These are phyloP conservation scores for Chaetorhynchus papuensis DNA, from an alignment of 2,113 vertebrate genomes.

Conservation along the genomic window DNA sequence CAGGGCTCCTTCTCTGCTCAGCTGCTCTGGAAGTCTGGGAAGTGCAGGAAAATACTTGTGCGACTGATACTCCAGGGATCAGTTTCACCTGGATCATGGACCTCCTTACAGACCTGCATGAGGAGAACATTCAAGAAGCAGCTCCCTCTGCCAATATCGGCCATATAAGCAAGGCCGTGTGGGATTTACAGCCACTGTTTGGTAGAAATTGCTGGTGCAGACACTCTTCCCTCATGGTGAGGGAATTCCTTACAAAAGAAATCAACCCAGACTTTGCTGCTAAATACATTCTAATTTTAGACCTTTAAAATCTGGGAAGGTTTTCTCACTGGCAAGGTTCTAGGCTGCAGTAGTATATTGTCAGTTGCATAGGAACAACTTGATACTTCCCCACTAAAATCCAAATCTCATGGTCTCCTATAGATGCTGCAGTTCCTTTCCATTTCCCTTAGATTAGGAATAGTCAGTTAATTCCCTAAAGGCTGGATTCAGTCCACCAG, in stretches of 20 bases:
- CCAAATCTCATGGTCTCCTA: background rate
- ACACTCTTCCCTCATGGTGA: background rate
- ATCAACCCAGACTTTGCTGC: background rate
- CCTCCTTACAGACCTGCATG: background rate
- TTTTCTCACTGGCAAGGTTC: background rate
- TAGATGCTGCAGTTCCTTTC: background rate
- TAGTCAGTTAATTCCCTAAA: background rate
- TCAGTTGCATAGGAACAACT: background rate
- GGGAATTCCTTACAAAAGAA: background rate
- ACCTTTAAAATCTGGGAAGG: background rate
- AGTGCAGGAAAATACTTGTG: background rate
- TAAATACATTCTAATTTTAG: background rate
- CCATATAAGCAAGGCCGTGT: background rate
- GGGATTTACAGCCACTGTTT: background rate
- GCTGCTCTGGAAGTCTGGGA: background rate
- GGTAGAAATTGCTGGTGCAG: background rate
- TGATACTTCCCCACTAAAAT: background rate
- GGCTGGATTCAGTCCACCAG: background rate
- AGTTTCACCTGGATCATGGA: background rate
- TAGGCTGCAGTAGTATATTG: background rate
- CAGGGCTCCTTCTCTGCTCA: background rate
- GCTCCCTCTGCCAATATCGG: accelerated
- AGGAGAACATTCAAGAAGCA: background rate
- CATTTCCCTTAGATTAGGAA: background rate
- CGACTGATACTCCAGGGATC: background rate